A percentile compares a stretch with the other conserved stretches of the same genome.
Evolutionary conservation across 1,140 invertebrate genomes (phyloP).

Genomic region (Trinorchestia longiramus): DNA sequence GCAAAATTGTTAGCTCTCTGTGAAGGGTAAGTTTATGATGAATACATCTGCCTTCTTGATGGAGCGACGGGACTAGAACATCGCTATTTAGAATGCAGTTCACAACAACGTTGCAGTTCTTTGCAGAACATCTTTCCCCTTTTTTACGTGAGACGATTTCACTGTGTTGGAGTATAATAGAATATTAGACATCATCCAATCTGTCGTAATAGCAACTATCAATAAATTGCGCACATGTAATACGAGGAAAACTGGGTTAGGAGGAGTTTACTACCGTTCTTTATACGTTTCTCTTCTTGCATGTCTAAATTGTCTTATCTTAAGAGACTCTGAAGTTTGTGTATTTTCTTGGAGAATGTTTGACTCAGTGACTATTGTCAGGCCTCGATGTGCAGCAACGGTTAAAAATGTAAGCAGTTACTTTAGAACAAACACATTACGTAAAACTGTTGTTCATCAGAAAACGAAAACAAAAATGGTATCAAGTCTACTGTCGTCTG

Average conservation of each 20-base stretch:
- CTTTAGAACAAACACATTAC: no score
- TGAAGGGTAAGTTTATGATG: neutral
- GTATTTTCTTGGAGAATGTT: neutral
- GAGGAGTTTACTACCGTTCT: neutral
- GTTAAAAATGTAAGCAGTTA: no score
- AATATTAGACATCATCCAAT: neutral
- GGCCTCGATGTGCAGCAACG: neutral
- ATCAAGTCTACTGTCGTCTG: no score
- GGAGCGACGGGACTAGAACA: neutral
- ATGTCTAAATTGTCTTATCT: neutral
- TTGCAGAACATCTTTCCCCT: neutral
- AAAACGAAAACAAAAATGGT: no score
- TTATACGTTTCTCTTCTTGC: neutral
- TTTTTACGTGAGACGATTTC: neutral
- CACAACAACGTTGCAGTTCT: neutral
- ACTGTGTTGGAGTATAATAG: neutral
- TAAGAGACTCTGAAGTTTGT: neutral
- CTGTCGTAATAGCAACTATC: neutral
- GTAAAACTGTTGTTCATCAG: no score
- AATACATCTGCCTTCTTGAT: neutral
- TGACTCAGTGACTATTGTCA: neutral
- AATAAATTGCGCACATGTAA: neutral
- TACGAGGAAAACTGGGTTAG: neutral
- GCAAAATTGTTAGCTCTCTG: neutral
- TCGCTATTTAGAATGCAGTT: neutral